Evolutionary conservation across 2,113 vertebrate genomes (phyloP).

Genomic region (Prietella phreatophila): DNA sequence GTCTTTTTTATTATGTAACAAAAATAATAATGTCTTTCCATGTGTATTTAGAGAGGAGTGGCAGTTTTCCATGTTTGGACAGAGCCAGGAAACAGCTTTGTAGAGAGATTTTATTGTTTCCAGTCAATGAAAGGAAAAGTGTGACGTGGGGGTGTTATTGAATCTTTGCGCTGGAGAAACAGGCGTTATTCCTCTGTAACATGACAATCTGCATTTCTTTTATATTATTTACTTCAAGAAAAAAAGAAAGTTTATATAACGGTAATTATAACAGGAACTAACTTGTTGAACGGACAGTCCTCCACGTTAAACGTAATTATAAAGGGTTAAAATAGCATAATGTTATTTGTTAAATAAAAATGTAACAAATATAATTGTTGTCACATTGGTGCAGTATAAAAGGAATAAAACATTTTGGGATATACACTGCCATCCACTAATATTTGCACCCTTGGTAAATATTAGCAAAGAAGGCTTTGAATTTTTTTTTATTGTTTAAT

Average conservation of each 20-base stretch:
- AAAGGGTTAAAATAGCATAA: background rate
- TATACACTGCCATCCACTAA: background rate
- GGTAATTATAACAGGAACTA: background rate
- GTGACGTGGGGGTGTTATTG: slow-evolving; percentile 76
- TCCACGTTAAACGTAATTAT: background rate
- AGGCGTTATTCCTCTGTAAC: slow-evolving; percentile 60
- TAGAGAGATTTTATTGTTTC: slow-evolving; percentile 80
- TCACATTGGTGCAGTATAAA: background rate
- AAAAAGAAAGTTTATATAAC: background rate
- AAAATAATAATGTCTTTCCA: slow-evolving; percentile 32
- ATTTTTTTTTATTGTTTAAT: no score
- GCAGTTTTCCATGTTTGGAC: slow-evolving; percentile 61
- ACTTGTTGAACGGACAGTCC: background rate
- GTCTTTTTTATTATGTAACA: slow-evolving; percentile 28
- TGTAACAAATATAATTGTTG: background rate
- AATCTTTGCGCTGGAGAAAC: slow-evolving; percentile 74
- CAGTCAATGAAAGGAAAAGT: slow-evolving; percentile 83
- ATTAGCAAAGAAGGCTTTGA: no score
- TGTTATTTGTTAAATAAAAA: background rate
- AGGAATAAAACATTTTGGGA: background rate
- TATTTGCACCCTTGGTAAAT: no score
- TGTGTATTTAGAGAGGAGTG: slow-evolving; percentile 34
- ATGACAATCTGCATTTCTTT: background rate
- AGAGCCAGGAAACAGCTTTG: slow-evolving; percentile 75
- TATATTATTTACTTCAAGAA: background rate